These are phyloP conservation scores for Drosophila busckii DNA, from an alignment of 1,140 invertebrate species.

Conservation along the genomic window DNA sequence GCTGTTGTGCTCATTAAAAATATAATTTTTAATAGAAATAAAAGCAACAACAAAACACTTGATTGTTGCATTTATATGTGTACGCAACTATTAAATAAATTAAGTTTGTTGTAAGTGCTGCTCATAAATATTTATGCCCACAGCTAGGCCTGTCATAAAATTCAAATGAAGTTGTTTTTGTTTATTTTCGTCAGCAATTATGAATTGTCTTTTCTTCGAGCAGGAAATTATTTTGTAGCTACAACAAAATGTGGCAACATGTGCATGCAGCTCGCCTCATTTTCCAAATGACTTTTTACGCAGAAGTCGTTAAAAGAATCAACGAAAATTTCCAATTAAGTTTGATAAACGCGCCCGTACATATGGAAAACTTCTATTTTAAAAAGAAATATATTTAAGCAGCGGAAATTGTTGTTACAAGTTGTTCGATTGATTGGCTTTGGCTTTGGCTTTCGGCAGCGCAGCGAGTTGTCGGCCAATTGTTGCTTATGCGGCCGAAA, in stretches of 20 bases:
- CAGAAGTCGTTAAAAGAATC: constrained; percentile 77
- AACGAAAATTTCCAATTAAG: constrained; percentile 77
- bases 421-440: constrained; percentile 53
- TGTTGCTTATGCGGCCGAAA: constrained; percentile 71
- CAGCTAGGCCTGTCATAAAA: constrained; percentile 55
- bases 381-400: constrained; percentile 15
- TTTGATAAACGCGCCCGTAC: constrained; percentile 65
- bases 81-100: constrained; percentile 71
- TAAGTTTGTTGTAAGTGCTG: constrained; percentile 76
- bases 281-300: constrained; percentile 67
- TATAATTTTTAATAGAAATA: constrained; percentile 16
- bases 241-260: constrained; percentile 61
- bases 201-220: constrained; percentile 66
- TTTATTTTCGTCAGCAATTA: constrained; percentile 61
- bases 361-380: constrained; percentile 24
- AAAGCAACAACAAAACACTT: constrained; percentile 23
- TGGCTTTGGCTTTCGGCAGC: neutral
- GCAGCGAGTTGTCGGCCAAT: constrained; percentile 54
- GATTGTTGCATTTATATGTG: constrained; percentile 1
- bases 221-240: constrained; percentile 74
- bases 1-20: constrained; percentile 27
- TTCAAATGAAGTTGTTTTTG: constrained; percentile 68
- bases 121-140: constrained; percentile 70
- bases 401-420: constrained; percentile 57
- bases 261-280: constrained; percentile 49